A percentile compares a stretch with the other conserved stretches of the same genome.
These are phyloP conservation scores for Drosophila bocqueti DNA, from an alignment of 1,140 invertebrate genomes.

Conservation along the genomic window DNA sequence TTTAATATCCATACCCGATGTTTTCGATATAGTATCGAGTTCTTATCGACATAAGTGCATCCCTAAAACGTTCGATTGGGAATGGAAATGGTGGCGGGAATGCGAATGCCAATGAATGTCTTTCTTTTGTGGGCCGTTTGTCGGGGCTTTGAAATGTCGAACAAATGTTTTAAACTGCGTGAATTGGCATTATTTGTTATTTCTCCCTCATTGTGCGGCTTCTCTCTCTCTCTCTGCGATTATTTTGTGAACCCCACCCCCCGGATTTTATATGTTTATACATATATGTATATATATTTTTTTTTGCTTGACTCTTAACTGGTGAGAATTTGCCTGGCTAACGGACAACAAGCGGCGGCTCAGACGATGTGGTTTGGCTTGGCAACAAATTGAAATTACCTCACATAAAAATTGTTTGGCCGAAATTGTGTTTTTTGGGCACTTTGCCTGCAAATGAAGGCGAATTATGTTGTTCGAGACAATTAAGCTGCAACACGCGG, in stretches of 20 bases:
- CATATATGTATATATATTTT: background rate
- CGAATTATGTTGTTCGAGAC: conserved; percentile 79
- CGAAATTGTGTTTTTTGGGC: conserved; percentile 52
- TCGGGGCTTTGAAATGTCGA: conserved; percentile 72
- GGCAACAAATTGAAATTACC: conserved; percentile 76
- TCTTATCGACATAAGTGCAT: background rate
- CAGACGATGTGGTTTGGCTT: conserved; percentile 1
- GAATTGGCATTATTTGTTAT: conserved; percentile 70
- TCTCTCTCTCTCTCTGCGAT: conserved; percentile 31
- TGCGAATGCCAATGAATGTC: conserved; percentile 55
- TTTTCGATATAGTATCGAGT: background rate
- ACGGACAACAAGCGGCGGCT: conserved; percentile 9
- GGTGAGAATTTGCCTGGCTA: conserved; percentile 53
- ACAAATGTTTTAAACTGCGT: conserved; percentile 84
- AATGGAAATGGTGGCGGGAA: conserved; percentile 9
- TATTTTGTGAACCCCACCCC: conserved; percentile 9
- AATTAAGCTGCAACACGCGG: conserved; percentile 80
- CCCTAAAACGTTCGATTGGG: conserved; percentile 2
- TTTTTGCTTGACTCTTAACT: conserved; percentile 7
- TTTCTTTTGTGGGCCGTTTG: conserved; percentile 66
- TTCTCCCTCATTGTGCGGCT: conserved; percentile 23
- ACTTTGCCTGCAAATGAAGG: conserved; percentile 61
- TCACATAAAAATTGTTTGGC: conserved; percentile 67
- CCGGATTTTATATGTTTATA: conserved; percentile 2
- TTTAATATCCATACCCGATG: background rate